phyloP scores from a whole-genome alignment of 2,113 vertebrate species.

The Prionailurus viverrinus region DNA sequence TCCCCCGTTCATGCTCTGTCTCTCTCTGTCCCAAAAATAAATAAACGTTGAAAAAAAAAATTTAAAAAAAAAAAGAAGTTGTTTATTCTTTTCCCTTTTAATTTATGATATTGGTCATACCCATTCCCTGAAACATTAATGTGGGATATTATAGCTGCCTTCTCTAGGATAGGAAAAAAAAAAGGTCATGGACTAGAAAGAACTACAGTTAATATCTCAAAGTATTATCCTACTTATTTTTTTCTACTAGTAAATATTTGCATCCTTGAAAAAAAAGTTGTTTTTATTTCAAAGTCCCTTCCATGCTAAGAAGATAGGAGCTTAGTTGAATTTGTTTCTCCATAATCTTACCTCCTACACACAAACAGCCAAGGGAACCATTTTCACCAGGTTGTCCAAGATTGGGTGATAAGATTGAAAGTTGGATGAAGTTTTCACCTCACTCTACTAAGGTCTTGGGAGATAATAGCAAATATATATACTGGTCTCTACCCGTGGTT shows the following conservation, averaged over 20 bases:
- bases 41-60: too few species aligned
- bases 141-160: not conserved
- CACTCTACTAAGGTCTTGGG: not conserved
- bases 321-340: constrained; percentile 6
- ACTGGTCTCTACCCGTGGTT: not conserved
- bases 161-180: not conserved
- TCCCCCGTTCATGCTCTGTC: too few species aligned
- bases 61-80: too few species aligned
- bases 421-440: not conserved
- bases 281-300: not conserved
- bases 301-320: not conserved
- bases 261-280: not conserved
- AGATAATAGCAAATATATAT: not conserved
- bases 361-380: not conserved
- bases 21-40: too few species aligned
- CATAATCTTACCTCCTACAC: not conserved
- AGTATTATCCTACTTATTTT: not conserved
- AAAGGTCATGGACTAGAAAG: not conserved
- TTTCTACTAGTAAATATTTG: not conserved
- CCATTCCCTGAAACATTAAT: not conserved
- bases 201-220: not conserved
- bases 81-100: not conserved
- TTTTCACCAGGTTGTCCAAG: not conserved
- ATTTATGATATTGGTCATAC: not conserved
- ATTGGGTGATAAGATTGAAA: not conserved